A percentile compares a stretch with the other conserved stretches of the same genome.
Conservation (phyloP, 2,888 invertebrate genomes). For the Dryobota labecula region DNA sequence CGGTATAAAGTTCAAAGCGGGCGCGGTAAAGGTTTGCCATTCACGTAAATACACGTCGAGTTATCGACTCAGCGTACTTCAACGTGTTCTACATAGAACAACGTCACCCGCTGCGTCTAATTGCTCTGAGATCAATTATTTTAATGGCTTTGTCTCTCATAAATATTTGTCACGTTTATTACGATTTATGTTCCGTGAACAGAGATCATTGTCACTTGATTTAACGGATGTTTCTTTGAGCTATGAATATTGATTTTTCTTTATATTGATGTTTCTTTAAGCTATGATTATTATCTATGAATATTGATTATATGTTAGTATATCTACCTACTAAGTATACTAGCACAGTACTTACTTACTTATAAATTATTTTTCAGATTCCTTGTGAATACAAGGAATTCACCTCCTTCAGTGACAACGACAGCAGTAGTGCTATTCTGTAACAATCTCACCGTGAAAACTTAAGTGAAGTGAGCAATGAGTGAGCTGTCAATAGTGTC, state of each 20-base stretch:
- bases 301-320: neutral
- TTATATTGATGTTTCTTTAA: neutral
- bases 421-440: too few species aligned
- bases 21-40: slow-evolving; percentile 11
- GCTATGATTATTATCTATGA: neutral
- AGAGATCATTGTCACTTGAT: slow-evolving; percentile 26
- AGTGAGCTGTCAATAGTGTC: too few species aligned
- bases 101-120: slow-evolving; percentile 7
- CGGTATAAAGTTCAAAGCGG: slow-evolving; percentile 61
- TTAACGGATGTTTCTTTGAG: neutral
- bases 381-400: too few species aligned
- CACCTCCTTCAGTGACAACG: too few species aligned
- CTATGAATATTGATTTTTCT: too few species aligned
- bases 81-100: slow-evolving; percentile 5
- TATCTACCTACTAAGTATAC: too few species aligned
- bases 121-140: slow-evolving; percentile 54
- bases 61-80: slow-evolving; percentile 15
- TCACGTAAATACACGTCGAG: slow-evolving; percentile 40
- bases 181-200: slow-evolving; percentile 26
- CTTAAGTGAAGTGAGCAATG: too few species aligned
- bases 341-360: too few species aligned
- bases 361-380: too few species aligned
- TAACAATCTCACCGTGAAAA: too few species aligned
- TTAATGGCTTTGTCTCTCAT: slow-evolving; percentile 29
- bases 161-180: slow-evolving; percentile 39